phyloP scores from a whole-genome alignment of 2,797 vertebrate species.

The Pseudomugil tenellus region DNA sequence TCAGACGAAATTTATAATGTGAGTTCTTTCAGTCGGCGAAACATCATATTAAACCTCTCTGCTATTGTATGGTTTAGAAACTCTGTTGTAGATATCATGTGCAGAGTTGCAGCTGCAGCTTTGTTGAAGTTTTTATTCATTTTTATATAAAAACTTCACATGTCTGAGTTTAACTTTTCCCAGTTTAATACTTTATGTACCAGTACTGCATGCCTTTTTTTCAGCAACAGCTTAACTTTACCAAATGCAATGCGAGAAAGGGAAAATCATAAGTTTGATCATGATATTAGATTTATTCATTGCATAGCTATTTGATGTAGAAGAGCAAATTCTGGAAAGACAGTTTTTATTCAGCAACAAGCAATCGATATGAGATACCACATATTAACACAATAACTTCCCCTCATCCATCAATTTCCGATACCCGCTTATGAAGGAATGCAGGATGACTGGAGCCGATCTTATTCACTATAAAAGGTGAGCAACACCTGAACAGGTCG shows the following conservation, averaged over 20 bases:
- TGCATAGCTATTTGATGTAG: not conserved
- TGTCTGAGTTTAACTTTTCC: not conserved
- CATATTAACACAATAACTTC: not conserved
- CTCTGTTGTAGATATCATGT: constrained; percentile 3
- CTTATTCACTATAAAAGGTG: not conserved
- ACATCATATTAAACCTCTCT: not conserved
- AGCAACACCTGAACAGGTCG: not conserved
- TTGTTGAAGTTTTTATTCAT: not conserved
- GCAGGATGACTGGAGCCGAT: not conserved
- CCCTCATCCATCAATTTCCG: not conserved
- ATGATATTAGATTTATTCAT: too few relatives aligned
- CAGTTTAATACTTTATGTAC: not conserved
- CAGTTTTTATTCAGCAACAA: not conserved
- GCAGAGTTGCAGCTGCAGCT: not conserved
- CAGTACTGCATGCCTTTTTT: not conserved
- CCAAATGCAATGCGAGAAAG: not conserved
- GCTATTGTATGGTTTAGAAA: constrained; percentile 3
- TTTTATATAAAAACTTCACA: not conserved
- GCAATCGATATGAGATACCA: not conserved
- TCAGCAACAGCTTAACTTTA: constrained; percentile 1
- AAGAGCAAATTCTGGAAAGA: not conserved
- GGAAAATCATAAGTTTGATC: too few relatives aligned
- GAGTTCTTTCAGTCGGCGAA: not conserved
- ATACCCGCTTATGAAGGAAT: not conserved
- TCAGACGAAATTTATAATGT: constrained; percentile 5